Evolutionary conservation across 2,113 vertebrate genomes (phyloP).

Genomic region (Ptilorrhoa leucosticta): DNA sequence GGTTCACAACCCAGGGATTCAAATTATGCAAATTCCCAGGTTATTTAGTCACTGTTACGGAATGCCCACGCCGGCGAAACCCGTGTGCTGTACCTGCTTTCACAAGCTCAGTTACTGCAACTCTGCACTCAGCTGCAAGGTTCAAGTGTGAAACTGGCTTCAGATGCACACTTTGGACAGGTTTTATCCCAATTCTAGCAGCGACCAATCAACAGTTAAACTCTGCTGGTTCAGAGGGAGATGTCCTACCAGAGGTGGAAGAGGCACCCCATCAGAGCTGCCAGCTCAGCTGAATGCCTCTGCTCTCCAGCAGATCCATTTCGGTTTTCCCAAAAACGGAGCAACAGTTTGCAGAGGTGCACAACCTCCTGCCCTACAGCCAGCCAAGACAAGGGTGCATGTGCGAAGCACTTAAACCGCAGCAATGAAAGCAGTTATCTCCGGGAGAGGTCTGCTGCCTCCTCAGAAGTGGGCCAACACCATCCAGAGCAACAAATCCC

Average conservation of each 20-base stretch:
- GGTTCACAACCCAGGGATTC: not conserved
- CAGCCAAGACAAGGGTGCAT: rapidly evolving
- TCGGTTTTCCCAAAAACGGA: not conserved
- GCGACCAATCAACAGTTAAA: not conserved
- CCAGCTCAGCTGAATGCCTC: not conserved
- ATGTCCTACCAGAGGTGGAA: rapidly evolving
- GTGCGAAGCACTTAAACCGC: rapidly evolving
- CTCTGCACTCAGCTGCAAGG: not conserved
- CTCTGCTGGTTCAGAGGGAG: not conserved
- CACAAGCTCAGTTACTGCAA: not conserved
- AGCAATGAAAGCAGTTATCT: not conserved
- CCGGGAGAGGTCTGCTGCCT: not conserved
- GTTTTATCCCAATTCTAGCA: not conserved
- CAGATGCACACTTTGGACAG: not conserved
- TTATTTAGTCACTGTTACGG: not conserved
- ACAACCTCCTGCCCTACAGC: not conserved
- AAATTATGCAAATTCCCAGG: not conserved
- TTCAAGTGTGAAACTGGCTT: not conserved
- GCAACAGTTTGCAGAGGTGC: not conserved
- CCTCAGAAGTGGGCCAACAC: not conserved
- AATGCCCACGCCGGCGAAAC: not conserved
- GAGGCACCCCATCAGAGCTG: rapidly evolving
- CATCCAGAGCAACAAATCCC: not conserved
- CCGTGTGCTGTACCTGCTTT: not conserved
- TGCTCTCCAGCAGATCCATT: not conserved